Base-by-base conservation (phyloP, 2,113 vertebrate species). In the Uria lomvia region DNA sequence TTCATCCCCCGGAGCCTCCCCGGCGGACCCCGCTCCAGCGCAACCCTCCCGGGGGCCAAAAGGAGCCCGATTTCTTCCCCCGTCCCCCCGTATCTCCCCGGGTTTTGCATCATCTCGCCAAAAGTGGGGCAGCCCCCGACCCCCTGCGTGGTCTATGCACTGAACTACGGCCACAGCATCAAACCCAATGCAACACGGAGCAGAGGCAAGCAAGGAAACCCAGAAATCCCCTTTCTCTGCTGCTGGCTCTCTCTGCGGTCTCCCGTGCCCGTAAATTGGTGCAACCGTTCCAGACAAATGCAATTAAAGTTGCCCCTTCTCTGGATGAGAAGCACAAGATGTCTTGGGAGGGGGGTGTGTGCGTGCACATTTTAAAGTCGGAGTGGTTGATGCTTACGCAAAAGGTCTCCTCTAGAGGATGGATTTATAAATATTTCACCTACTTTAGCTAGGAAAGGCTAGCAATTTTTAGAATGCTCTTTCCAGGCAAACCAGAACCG, bases 341-440 rank as follows among this genome's bases (percentile, higher is more conserved):
- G 71, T 53, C 24, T 76, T 1, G 15, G 47, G 66, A 36, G 68
- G 21, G 26, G n/a, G 7, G 19, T 6, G 40, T 42, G 53, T 40
- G 19, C 6, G 40, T 42, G 53, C n/a, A 7, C 8, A 26, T 92
- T 83, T 70, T 52, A 15, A 60, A 93, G 93, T 21, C 65, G 4
- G 89, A 91, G 91, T 15, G 49, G 75, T 78, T 86, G 95, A 56
- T 87, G 97, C 95, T 97, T 89, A 85, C 45, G 92, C 95, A 97
- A 74, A 96, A 97, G 95, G 96, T 96, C 96, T 97, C 96, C 97
- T 97, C 97, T 89, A 52, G 97, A 95, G 92, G 91, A 94, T 92
- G 82, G 88, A 11, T 96, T 97, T 96, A 97, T 97, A 97, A 97
- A 97, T 97, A 97, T 97, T 97, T 97, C 96, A 97, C 97, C 96